Conservation (phyloP, 2,113 vertebrate species). For the Rynchops niger region DNA sequence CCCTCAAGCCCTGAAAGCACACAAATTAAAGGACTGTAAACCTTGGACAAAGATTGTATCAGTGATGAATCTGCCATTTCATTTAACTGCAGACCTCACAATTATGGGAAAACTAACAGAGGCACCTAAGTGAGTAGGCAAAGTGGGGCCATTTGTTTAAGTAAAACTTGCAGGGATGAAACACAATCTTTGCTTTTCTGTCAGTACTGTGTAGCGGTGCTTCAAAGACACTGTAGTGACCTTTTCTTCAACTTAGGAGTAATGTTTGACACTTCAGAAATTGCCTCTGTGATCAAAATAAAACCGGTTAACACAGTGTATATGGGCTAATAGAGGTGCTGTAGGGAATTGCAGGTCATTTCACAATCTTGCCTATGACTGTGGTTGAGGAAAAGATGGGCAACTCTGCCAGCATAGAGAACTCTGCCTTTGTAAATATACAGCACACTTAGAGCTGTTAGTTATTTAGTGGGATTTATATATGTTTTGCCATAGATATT, state of each 20-base stretch:
- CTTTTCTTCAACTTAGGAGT: slow-evolving; percentile 61
- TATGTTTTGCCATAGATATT: neutral
- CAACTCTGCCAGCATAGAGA: neutral
- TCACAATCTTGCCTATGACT: neutral
- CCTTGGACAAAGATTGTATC: slow-evolving; percentile 64
- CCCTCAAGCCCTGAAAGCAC: slow-evolving; percentile 1
- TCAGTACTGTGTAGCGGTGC: slow-evolving; percentile 1
- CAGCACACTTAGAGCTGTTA: neutral
- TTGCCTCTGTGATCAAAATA: neutral
- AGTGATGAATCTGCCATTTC: slow-evolving; percentile 55
- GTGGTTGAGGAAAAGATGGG: neutral
- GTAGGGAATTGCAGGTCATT: neutral
- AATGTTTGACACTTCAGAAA: neutral
- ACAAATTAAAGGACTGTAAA: slow-evolving; percentile 48
- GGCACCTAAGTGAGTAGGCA: neutral
- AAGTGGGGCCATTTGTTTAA: slow-evolving; percentile 24
- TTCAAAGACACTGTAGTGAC: slow-evolving; percentile 9
- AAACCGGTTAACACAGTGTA: neutral
- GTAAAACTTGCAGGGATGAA: slow-evolving; percentile 31
- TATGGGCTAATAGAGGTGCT: neutral
- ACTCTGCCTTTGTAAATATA: neutral
- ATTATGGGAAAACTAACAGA: slow-evolving; percentile 45
- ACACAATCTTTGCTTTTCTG: slow-evolving; percentile 39
- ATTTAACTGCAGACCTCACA: slow-evolving; percentile 2
- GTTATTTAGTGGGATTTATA: neutral